Conservation (phyloP, 2,888 invertebrate genomes). For the Bombylius major region DNA sequence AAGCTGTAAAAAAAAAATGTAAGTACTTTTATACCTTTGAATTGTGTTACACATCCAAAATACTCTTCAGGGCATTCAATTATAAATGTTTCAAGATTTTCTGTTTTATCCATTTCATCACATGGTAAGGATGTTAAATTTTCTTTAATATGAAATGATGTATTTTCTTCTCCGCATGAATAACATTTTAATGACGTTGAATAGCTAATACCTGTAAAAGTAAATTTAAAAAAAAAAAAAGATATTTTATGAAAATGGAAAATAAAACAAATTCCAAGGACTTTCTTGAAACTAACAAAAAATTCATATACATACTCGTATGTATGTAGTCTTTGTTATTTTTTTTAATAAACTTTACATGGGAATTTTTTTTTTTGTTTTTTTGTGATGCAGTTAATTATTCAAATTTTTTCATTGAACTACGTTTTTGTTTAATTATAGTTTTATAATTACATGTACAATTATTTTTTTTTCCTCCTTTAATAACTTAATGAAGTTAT, state of each 20-base stretch:
- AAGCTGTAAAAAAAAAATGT: too few species aligned
- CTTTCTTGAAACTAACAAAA: too few species aligned
- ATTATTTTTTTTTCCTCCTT: too few species aligned
- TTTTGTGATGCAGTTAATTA: too few species aligned
- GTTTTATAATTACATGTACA: too few species aligned
- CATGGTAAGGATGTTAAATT: constrained; percentile 11
- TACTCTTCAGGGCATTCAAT: constrained; percentile 14
- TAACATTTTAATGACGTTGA: constrained; percentile 10
- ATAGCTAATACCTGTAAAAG: constrained; percentile 1
- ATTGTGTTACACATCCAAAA: constrained; percentile 13
- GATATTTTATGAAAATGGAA: not conserved
- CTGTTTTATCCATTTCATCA: constrained; percentile 11
- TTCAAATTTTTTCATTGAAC: too few species aligned
- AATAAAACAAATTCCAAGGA: not conserved
- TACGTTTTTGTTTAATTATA: too few species aligned
- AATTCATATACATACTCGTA: too few species aligned
- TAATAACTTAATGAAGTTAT: too few species aligned
- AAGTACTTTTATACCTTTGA: constrained; percentile 8
- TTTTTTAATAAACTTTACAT: too few species aligned
- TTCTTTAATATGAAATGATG: constrained; percentile 9
- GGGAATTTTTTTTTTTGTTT: too few species aligned
- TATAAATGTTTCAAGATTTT: constrained; percentile 9
- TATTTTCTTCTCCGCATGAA: constrained; percentile 13
- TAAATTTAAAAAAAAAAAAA: not conserved
- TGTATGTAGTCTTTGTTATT: too few species aligned